Conservation (phyloP, 2,888 invertebrate genomes). For the Congeria kusceri region DNA sequence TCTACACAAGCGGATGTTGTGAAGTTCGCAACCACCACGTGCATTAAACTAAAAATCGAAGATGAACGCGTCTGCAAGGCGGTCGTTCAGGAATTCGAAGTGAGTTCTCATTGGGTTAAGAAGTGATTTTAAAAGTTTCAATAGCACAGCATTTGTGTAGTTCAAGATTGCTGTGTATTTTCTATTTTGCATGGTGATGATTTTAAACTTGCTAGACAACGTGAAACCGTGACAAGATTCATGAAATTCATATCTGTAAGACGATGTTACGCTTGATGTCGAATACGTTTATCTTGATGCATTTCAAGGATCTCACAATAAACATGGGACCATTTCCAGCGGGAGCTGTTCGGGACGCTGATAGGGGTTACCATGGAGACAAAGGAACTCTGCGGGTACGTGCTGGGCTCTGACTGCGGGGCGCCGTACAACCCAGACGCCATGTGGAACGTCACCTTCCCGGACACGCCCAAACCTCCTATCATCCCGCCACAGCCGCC, state of each 20-base stretch:
- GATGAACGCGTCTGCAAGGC: constrained; percentile 95
- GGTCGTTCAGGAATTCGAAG: constrained; percentile 90
- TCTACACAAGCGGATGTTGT: constrained; percentile 76
- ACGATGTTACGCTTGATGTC: too few species aligned
- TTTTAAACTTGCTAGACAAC: too few species aligned
- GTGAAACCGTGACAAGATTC: too few species aligned
- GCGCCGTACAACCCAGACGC: constrained; percentile 95
- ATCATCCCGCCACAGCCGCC: constrained; percentile 71
- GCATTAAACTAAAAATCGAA: constrained; percentile 94
- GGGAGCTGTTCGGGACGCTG: constrained; percentile 91
- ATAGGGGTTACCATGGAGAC: constrained; percentile 92
- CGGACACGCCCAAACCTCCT: constrained; percentile 78
- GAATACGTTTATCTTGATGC: too few species aligned
- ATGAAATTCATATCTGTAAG: not conserved
- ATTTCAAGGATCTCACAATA: too few species aligned
- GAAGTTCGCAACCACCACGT: constrained; percentile 86
- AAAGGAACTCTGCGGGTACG: constrained; percentile 96
- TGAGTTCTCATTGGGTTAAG: constrained; percentile 74
- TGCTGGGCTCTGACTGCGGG: constrained; percentile 96
- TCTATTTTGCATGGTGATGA: too few species aligned
- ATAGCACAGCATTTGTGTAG: not conserved
- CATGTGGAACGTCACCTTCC: constrained; percentile 87
- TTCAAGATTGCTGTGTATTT: not conserved
- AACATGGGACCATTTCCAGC: too few species aligned
- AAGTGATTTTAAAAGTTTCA: not conserved